Percentiles rank a stretch among this genome's conserved stretches.
These are phyloP conservation scores for Heliocidaris erythrogramma DNA, from an alignment of 35 echinoderm and acorn worm genomes.

Conservation along the genomic window DNA sequence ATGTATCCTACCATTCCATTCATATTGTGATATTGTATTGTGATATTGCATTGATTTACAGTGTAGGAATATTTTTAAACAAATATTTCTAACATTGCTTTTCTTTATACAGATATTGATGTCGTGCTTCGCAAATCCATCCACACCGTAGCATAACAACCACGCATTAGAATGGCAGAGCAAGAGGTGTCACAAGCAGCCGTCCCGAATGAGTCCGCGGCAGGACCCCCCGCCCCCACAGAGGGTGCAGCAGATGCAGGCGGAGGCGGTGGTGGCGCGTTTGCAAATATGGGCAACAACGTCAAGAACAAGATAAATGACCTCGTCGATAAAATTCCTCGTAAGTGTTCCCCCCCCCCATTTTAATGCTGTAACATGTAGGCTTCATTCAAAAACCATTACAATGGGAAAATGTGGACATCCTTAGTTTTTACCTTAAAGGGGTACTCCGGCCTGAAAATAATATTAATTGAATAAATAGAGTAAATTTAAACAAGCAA, in stretches of 20 bases:
- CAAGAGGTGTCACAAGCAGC: constrained; percentile 20
- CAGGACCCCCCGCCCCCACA: constrained; percentile 18
- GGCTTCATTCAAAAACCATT: too few species aligned
- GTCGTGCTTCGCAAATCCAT: constrained; percentile 2
- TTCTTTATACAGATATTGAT: constrained; percentile 33
- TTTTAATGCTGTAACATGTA: neutral
- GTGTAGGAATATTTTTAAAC: too few species aligned
- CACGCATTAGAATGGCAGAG: neutral
- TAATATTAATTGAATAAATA: too few species aligned
- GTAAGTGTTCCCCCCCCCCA: constrained; percentile 41
- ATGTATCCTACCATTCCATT: too few species aligned
- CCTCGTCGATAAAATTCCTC: constrained; percentile 53
- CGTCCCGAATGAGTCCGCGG: constrained; percentile 9
- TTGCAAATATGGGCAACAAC: constrained; percentile 39
- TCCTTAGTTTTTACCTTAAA: too few species aligned
- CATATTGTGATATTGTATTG: too few species aligned
- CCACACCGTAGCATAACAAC: neutral
- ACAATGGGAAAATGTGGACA: too few species aligned
- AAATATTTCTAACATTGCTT: neutral
- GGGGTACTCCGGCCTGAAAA: too few species aligned
- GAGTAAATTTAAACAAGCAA: too few species aligned
- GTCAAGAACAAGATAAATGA: constrained; percentile 59
- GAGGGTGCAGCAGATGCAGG: constrained; percentile 26
- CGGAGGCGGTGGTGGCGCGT: constrained; percentile 15
- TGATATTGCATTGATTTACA: too few species aligned